These are phyloP conservation scores for Hydropsyche betteni DNA, from an alignment of 2,888 invertebrate genomes.

Conservation along the genomic window DNA sequence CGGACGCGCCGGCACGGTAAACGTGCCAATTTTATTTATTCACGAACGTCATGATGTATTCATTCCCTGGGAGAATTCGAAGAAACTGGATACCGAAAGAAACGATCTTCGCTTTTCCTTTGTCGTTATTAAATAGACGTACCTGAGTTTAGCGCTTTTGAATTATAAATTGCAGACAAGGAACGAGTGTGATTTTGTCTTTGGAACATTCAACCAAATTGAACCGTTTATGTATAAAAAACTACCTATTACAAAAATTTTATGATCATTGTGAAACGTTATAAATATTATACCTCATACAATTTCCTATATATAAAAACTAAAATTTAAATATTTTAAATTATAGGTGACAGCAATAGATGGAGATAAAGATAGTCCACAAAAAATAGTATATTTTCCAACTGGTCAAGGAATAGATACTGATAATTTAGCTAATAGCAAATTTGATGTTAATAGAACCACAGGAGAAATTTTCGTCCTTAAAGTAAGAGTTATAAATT, in stretches of 20 bases:
- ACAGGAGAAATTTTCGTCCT: conserved; percentile 81
- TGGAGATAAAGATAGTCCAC: conserved; percentile 79
- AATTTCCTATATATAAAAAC: not conserved
- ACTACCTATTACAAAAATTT: no score
- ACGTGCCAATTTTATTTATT: conserved; percentile 25
- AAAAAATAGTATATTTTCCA: conserved; percentile 79
- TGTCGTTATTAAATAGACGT: no score
- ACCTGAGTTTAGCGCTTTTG: no score
- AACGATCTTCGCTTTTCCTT: no score
- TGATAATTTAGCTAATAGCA: conserved; percentile 77
- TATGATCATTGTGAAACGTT: not conserved
- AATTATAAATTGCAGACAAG: no score
- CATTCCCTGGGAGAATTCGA: not conserved
- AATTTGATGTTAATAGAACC: conserved; percentile 80
- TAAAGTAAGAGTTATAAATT: conserved; percentile 64
- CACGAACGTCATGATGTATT: conserved; percentile 9
- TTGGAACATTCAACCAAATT: not conserved
- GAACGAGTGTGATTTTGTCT: no score
- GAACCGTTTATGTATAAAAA: not conserved
- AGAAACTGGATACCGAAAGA: not conserved
- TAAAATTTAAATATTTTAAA: conserved; percentile 37
- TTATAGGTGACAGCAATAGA: conserved; percentile 79
- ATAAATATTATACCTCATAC: no score
- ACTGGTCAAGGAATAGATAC: conserved; percentile 82
- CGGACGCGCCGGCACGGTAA: conserved; percentile 1